Conservation (phyloP, 2,888 invertebrate species). For the Pantelozetes paolii region DNA sequence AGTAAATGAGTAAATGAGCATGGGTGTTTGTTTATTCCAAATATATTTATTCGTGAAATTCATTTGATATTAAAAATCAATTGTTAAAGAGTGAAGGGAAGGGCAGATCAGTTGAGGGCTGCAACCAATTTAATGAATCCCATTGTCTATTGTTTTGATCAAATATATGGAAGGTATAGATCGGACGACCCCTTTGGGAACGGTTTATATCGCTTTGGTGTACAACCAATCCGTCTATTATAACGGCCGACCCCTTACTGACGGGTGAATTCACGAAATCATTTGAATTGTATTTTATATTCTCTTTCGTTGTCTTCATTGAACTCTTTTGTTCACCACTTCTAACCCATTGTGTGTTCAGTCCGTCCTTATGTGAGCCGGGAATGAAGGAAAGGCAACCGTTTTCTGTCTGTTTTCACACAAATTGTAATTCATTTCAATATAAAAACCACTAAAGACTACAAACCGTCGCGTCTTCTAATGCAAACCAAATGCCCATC, state of each 20-base stretch:
- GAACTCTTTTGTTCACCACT: slow-evolving; percentile 60
- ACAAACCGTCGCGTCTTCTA: slow-evolving; percentile 77
- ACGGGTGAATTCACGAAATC: slow-evolving; percentile 75
- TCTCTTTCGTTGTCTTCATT: slow-evolving; percentile 65
- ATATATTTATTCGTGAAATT: too few relatives aligned
- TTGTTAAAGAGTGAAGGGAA: slow-evolving; percentile 42
- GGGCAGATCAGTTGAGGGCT: slow-evolving; percentile 41
- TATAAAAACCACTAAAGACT: not conserved
- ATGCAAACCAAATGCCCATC: slow-evolving; percentile 90
- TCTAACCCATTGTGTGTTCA: slow-evolving; percentile 58
- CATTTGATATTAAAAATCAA: too few relatives aligned
- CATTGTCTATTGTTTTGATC: slow-evolving; percentile 72
- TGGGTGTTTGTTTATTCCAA: too few relatives aligned
- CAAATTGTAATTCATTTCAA: not conserved
- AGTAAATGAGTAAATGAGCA: too few relatives aligned
- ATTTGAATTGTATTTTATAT: slow-evolving; percentile 57
- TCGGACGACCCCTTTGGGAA: slow-evolving; percentile 76
- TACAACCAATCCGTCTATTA: slow-evolving; percentile 87
- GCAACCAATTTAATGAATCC: slow-evolving; percentile 69
- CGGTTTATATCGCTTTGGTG: slow-evolving; percentile 85
- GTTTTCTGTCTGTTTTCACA: slow-evolving; percentile 62
- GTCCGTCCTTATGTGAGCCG: slow-evolving; percentile 81
- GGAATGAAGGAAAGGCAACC: slow-evolving; percentile 90
- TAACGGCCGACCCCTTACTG: slow-evolving; percentile 75
- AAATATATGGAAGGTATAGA: slow-evolving; percentile 90